Base-by-base conservation (phyloP, 2,888 invertebrate genomes). In the Gastrophysa polygoni region DNA sequence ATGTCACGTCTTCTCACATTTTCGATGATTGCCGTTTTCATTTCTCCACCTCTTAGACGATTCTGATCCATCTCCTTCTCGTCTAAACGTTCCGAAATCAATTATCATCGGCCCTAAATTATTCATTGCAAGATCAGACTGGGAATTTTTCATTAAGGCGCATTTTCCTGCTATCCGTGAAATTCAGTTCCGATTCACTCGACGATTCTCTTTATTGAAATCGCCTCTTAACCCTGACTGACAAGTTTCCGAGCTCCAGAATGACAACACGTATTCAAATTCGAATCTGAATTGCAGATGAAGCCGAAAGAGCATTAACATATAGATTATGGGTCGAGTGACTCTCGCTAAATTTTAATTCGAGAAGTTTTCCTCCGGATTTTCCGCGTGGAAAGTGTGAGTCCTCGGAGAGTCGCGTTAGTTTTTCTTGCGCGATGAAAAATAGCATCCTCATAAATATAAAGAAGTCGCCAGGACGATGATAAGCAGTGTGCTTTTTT, bases 231-330 rank as follows among this genome's bases (percentile, higher is more conserved):
- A 43, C 44, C 24, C 43, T 54, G 24, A 43, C 24, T 28, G 48
- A 51, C 52, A 60, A 60, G 60, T 60, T 50, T 21, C 24, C 18
- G 44, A 50, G 57, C 57, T 48, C 17, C 20, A 34, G 55, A 63
- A 54, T 34, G 58, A 63, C 57, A 57, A 52, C 34, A 18, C 57
- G 56, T 38, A 68, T 69, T 70, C 68, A 67, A 68, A 67, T 66
- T 70, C 57, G 56, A 32, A 68, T 69, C 69, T 69, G 64, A 68
- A 67, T 66, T 70, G 68, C 64, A 70, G 66, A 70, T 70, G 59
- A 62, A 57, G 61, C 55, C 59, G 61, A 68, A 66, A 57, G 61
- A 24, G 24, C 48, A 57, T 57, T 57, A 57, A 57, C 57, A 57
- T 57, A 57, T 57, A 57, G 57, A 57, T 57, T 57, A 57, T 57